phyloP scores from a whole-genome alignment of 1,140 invertebrate species.

The Tetranychus urticae region DNA sequence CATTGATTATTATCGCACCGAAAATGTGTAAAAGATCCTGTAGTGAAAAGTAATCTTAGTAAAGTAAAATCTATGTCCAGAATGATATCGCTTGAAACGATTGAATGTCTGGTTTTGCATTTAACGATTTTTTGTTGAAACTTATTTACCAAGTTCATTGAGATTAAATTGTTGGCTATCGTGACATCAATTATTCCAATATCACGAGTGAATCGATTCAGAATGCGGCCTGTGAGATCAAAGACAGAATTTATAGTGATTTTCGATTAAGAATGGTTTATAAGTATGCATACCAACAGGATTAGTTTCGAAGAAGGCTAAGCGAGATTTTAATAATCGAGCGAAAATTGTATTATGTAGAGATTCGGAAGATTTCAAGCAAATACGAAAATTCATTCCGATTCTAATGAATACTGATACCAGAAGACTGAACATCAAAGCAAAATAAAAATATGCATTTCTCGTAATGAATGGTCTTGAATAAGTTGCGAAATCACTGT shows the following conservation, averaged over 20 bases:
- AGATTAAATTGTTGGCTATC: slow-evolving; percentile 28
- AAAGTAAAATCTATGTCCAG: no score
- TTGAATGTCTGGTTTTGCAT: not conserved
- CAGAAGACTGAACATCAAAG: no score
- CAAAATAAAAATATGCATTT: no score
- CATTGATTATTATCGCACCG: not conserved
- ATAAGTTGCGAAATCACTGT: no score
- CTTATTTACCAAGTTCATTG: slow-evolving; percentile 19
- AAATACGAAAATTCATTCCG: slow-evolving; percentile 33
- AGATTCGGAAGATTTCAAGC: slow-evolving; percentile 33
- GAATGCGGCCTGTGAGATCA: not conserved
- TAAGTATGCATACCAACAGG: slow-evolving; percentile 25
- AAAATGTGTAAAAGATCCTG: not conserved
- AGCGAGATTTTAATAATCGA: slow-evolving; percentile 48
- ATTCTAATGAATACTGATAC: no score
- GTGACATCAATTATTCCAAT: slow-evolving; percentile 1
- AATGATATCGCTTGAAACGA: no score
- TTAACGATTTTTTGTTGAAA: not conserved
- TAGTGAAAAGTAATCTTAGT: not conserved
- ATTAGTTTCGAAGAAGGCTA: slow-evolving; percentile 70
- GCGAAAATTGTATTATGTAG: slow-evolving; percentile 62
- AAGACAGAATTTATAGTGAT: not conserved
- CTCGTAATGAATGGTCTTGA: no score
- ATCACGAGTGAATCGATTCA: slow-evolving; percentile 9
- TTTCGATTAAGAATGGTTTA: not conserved